Evolutionary conservation across 2,888 invertebrate species (phyloP).

Genomic region (Lysandra coridon): DNA sequence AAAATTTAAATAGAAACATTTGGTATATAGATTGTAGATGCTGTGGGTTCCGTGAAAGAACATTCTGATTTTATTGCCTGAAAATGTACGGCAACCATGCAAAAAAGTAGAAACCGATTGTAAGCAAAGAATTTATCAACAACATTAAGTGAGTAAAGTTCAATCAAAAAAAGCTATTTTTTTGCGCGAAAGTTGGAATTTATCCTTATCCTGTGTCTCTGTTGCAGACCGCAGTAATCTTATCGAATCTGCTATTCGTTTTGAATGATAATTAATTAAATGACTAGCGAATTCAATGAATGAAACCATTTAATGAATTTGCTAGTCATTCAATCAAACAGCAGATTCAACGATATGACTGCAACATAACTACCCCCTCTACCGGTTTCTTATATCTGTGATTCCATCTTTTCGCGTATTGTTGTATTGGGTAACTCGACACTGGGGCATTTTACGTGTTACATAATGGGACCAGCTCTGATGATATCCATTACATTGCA

Average conservation of each 20-base stretch:
- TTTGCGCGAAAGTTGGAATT: not conserved
- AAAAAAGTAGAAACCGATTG: not conserved
- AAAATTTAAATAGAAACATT: not conserved
- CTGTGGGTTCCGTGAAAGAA: not conserved
- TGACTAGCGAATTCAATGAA: no score
- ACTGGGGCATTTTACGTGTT: conserved; percentile 12
- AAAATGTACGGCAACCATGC: no score
- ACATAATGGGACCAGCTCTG: conserved; percentile 13
- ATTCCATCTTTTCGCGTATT: conserved; percentile 16
- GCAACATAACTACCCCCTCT: not conserved
- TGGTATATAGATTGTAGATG: not conserved
- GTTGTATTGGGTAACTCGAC: conserved; percentile 26
- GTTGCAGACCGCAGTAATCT: no score
- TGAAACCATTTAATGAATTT: no score
- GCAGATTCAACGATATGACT: not conserved
- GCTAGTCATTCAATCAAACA: no score
- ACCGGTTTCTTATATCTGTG: not conserved
- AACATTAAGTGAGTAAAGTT: not conserved
- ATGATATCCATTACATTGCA: conserved; percentile 16
- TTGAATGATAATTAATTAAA: no score
- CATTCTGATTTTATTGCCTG: not conserved
- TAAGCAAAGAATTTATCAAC: not conserved
- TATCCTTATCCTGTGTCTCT: not conserved
- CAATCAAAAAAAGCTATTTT: not conserved
- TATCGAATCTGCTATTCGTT: no score